These are phyloP conservation scores for Sebastes schlegelii DNA, from an alignment of 2,113 vertebrate genomes.

Conservation along the genomic window DNA sequence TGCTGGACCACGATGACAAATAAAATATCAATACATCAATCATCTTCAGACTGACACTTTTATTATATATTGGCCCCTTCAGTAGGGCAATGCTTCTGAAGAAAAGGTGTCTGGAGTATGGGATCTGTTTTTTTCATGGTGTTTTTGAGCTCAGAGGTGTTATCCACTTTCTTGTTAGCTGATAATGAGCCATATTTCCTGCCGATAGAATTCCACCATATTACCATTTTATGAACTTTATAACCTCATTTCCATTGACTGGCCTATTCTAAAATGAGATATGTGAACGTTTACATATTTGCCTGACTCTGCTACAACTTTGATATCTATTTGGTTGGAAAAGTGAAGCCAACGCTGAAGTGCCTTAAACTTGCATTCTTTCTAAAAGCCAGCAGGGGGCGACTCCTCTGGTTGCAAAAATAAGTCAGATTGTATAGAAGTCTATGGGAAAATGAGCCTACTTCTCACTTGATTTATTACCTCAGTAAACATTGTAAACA, in stretches of 20 bases:
- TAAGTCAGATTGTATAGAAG: background rate
- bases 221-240: background rate
- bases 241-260: background rate
- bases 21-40: constrained; percentile 52
- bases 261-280: background rate
- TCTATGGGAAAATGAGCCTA: background rate
- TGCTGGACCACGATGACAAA: constrained; percentile 51
- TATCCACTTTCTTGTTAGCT: background rate
- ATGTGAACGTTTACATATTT: constrained; percentile 1
- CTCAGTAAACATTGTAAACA: background rate
- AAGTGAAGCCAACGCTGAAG: too few species aligned
- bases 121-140: background rate
- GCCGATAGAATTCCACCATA: background rate
- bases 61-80: constrained; percentile 5
- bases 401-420: background rate
- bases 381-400: background rate
- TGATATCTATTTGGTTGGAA: too few species aligned
- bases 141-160: background rate
- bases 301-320: background rate
- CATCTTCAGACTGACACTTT: constrained; percentile 20
- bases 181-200: background rate
- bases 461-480: background rate
- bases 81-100: background rate
- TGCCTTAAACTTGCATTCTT: background rate
- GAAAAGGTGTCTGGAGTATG: too few species aligned